Evolutionary conservation across 2,797 vertebrate genomes (phyloP).

Genomic region (Gymnothorax reevesii): DNA sequence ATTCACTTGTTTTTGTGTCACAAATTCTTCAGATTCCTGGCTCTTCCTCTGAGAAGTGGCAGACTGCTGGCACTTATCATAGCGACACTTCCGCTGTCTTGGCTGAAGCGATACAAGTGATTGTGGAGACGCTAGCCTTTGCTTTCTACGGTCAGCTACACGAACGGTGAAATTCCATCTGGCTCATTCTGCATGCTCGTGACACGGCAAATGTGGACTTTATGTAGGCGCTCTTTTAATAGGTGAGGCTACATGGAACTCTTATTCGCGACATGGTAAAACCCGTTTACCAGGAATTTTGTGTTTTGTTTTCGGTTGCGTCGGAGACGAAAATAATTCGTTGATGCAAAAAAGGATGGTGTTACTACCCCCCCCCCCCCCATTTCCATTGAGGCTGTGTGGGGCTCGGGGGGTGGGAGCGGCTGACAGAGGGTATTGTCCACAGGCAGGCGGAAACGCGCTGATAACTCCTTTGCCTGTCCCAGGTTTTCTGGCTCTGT

Average conservation of each 20-base stretch:
- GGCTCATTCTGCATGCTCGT: not conserved
- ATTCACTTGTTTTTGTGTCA: not conserved
- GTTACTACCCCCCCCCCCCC: slow-evolving; percentile 42
- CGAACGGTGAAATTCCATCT: not conserved
- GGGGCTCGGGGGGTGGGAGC: not conserved
- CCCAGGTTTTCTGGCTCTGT: not conserved
- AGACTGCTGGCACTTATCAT: slow-evolving; percentile 7
- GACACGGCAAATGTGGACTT: not conserved
- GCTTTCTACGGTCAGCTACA: not conserved
- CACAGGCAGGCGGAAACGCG: slow-evolving; percentile 36
- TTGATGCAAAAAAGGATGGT: slow-evolving; percentile 16
- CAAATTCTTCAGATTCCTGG: slow-evolving; percentile 16
- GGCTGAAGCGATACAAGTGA: slow-evolving; percentile 57
- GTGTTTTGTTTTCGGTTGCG: not conserved
- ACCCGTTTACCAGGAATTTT: not conserved
- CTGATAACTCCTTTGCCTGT: not conserved
- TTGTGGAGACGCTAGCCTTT: not conserved
- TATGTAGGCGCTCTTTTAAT: too few species aligned
- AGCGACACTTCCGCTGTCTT: slow-evolving; percentile 72
- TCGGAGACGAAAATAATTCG: slow-evolving; percentile 41
- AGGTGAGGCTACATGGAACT: not conserved
- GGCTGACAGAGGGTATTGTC: slow-evolving; percentile 51
- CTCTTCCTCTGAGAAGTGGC: slow-evolving; percentile 10
- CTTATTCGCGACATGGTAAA: not conserved
- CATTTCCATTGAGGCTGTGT: slow-evolving; percentile 47